Percentiles rank a stretch among this genome's conserved stretches.
These are phyloP conservation scores for Andrena chrysosceles DNA, from an alignment of 2,888 invertebrate species.

Conservation along the genomic window DNA sequence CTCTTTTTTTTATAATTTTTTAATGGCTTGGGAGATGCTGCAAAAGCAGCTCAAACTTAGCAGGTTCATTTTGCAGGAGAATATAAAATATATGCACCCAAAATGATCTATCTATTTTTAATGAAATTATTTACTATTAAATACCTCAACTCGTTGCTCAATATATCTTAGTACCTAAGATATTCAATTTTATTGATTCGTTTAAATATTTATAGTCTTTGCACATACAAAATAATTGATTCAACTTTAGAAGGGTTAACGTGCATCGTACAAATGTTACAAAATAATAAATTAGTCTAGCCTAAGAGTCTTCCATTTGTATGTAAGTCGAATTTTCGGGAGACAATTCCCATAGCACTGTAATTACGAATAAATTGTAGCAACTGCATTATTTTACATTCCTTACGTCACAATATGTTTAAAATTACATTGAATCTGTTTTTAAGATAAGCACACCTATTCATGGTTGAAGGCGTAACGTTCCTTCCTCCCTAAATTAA, in stretches of 20 bases:
- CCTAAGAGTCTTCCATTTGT: slow-evolving; percentile 57
- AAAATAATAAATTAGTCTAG: slow-evolving; percentile 63
- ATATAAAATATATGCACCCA: not conserved
- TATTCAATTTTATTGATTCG: not conserved
- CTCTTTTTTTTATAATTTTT: not conserved
- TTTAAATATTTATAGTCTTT: not conserved
- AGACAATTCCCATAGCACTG: slow-evolving; percentile 15
- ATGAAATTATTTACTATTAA: not conserved
- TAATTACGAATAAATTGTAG: slow-evolving; percentile 51
- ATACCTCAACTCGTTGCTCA: not conserved
- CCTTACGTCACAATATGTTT: slow-evolving; percentile 15
- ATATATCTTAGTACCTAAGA: not conserved
- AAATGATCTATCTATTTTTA: not conserved
- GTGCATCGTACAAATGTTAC: slow-evolving; percentile 37
- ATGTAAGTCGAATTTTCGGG: slow-evolving; percentile 39
- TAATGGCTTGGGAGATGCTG: not conserved
- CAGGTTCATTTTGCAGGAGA: not conserved
- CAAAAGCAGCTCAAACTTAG: not conserved
- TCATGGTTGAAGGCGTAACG: slow-evolving; percentile 39
- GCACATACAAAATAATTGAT: slow-evolving; percentile 4
- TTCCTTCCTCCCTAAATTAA: not conserved
- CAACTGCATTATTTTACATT: slow-evolving; percentile 31
- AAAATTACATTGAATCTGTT: not conserved
- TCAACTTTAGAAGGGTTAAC: slow-evolving; percentile 44
- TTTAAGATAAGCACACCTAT: slow-evolving; percentile 33